phyloP scores from a whole-genome alignment of 2,888 invertebrate genomes.

The Macrosoma leucophasiata region DNA sequence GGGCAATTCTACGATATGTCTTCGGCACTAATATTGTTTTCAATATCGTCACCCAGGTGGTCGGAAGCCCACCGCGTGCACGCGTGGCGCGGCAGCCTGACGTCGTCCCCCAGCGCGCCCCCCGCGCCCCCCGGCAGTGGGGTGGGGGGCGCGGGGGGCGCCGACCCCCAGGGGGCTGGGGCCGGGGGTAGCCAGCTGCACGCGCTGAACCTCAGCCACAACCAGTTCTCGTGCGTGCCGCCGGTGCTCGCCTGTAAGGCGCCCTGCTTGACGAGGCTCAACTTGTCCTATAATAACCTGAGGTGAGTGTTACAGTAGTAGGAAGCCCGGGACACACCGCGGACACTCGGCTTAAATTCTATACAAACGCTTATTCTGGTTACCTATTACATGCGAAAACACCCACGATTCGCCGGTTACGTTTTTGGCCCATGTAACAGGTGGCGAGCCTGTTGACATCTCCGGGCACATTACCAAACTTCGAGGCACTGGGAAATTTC shows the following conservation, averaged over 20 bases:
- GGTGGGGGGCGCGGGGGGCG: constrained; percentile 77
- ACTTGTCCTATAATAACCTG: constrained; percentile 91
- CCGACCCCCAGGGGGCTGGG: too few relatives aligned
- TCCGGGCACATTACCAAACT: too few relatives aligned
- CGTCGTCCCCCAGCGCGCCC: constrained; percentile 35
- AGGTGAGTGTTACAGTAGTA: constrained; percentile 30
- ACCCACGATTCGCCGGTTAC: too few relatives aligned
- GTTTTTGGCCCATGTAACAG: too few relatives aligned
- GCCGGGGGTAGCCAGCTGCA: constrained; percentile 80
- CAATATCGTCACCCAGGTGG: constrained; percentile 45
- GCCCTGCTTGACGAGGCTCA: constrained; percentile 88
- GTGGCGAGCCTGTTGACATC: too few relatives aligned
- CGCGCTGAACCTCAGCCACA: constrained; percentile 91
- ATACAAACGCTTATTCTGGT: too few relatives aligned
- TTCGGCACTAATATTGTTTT: neutral
- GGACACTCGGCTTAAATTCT: too few relatives aligned
- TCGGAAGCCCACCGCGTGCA: constrained; percentile 76
- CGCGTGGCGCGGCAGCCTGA: constrained; percentile 29
- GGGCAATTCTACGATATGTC: too few relatives aligned
- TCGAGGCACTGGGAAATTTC: too few relatives aligned
- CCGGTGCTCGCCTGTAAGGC: constrained; percentile 93
- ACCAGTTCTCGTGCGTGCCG: constrained; percentile 92
- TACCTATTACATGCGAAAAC: too few relatives aligned
- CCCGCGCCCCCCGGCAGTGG: constrained; percentile 63
- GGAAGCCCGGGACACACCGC: too few relatives aligned